These are phyloP conservation scores for Latrodectus geometricus DNA, from an alignment of 1,140 invertebrate species.

Conservation along the genomic window DNA sequence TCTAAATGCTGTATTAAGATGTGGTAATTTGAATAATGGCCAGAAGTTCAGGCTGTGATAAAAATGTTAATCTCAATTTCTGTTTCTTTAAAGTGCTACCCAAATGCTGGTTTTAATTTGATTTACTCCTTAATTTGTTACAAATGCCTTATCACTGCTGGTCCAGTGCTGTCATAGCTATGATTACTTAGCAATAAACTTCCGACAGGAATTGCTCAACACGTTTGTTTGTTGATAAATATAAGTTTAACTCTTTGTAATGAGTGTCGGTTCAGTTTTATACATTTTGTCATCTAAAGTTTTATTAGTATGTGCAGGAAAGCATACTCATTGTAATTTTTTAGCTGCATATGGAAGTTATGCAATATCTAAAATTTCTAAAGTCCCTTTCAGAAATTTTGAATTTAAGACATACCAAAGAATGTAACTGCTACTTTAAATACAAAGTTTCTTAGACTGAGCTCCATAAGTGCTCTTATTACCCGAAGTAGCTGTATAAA, in stretches of 20 bases:
- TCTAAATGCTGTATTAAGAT: not conserved
- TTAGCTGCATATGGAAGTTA: not conserved
- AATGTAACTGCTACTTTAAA: no score
- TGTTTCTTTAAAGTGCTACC: constrained; percentile 3
- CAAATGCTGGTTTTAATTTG: constrained; percentile 33
- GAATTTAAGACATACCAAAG: no score
- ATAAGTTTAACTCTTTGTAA: not conserved
- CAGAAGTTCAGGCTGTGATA: constrained; percentile 51
- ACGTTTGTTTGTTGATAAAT: not conserved
- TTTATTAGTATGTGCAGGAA: not conserved
- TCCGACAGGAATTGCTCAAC: not conserved
- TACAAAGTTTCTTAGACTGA: no score
- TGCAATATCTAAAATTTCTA: not conserved
- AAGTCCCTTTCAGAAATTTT: not conserved
- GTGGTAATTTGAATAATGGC: constrained; percentile 30
- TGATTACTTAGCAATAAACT: constrained; percentile 13
- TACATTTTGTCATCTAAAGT: not conserved
- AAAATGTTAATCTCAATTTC: not conserved
- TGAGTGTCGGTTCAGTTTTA: not conserved
- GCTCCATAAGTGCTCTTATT: no score
- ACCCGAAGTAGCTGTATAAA: no score
- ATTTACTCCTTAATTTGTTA: constrained; percentile 29
- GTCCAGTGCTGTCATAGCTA: constrained; percentile 33
- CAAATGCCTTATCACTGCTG: constrained; percentile 59
- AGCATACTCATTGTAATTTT: not conserved